Evolutionary conservation across 2,888 invertebrate genomes (phyloP), one percentile per base, ranked within the genome.

Genomic region (Chrysomela aeneicollis): DNA sequence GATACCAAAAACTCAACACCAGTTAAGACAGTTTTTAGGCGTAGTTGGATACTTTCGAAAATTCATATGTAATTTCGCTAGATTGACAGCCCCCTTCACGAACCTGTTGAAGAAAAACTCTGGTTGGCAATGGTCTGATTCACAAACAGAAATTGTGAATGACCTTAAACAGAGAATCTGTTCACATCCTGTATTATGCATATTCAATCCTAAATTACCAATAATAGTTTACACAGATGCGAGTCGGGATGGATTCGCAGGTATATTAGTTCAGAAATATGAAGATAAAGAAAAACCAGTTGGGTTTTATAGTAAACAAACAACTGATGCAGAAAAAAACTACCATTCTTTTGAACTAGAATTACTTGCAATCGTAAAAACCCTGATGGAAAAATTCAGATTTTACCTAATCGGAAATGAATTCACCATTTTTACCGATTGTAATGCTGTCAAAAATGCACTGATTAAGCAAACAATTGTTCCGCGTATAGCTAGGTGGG

Each of bases 271-370:
- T 12, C 70, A 71, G 65, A 62, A 51, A 30, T 37, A 30, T 1
- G 54, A 66, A 12, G 58, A 63, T 9, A 61, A 46, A 30, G 63
- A 68, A 59, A 59, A 63, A 8, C 59, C 66, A 5, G 42, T 70
- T 17, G 61, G 59, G 12, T 71, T 32, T 67, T 71, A 59, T 30
- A 70, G 70, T 47, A 64, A 65, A 61, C 63, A 69, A 71, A 69
- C 66, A 3, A 66, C 30, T 9, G 49, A 66, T n/a, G 8, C 22
- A 4, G 63, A 67, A 62, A 46, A 60, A 46, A 60, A 60, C 4
- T 46, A 60, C n/a, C 68, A 68, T 42, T 63, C 66, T 1, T 68
- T 66, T 26, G 66, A 63, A 47, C 49, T 63, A 19, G 65, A 65
- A 42, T 49, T 60, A 17, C 46, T 59, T 1, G 68, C 63, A 19